Conservation (phyloP, 2,888 invertebrate species). For the Philopedon plagiatum region DNA sequence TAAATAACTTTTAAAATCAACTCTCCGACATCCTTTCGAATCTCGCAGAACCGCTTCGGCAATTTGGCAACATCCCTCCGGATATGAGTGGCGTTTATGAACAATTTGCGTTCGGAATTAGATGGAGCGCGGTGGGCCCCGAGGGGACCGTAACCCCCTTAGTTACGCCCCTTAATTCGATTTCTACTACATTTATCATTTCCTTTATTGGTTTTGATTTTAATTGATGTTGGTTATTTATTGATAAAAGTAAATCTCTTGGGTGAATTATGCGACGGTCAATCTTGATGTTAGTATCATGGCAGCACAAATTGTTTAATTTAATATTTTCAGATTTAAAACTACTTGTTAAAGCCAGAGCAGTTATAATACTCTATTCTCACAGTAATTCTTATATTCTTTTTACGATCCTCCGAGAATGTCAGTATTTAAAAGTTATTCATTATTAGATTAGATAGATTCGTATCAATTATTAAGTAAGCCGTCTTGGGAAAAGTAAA, state of each 20-base stretch:
- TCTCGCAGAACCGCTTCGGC: slow-evolving; percentile 36
- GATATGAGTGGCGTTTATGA: slow-evolving; percentile 50
- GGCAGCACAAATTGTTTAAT: no score
- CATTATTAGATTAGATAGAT: no score
- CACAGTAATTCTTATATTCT: no score
- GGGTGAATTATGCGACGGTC: background rate
- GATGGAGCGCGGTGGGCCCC: slow-evolving; percentile 33
- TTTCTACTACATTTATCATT: slow-evolving; percentile 43
- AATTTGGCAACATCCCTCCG: slow-evolving; percentile 50
- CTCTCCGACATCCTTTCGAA: slow-evolving; percentile 33
- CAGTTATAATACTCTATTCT: no score
- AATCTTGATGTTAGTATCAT: background rate
- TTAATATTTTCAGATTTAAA: no score
- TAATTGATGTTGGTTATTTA: slow-evolving; percentile 37
- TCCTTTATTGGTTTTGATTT: slow-evolving; percentile 48
- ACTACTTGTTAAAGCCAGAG: no score
- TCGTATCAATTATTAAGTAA: no score
- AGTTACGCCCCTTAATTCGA: slow-evolving; percentile 32
- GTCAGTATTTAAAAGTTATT: no score
- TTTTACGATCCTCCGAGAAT: no score
- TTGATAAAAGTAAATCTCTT: background rate
- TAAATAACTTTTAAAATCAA: slow-evolving; percentile 39
- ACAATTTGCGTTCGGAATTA: slow-evolving; percentile 48
- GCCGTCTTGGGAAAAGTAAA: no score
- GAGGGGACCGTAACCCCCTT: slow-evolving; percentile 12